Percentiles rank a stretch among this genome's conserved stretches.
These are phyloP conservation scores for Maccullochella peelii DNA, from an alignment of 2,113 vertebrate genomes.

Conservation along the genomic window DNA sequence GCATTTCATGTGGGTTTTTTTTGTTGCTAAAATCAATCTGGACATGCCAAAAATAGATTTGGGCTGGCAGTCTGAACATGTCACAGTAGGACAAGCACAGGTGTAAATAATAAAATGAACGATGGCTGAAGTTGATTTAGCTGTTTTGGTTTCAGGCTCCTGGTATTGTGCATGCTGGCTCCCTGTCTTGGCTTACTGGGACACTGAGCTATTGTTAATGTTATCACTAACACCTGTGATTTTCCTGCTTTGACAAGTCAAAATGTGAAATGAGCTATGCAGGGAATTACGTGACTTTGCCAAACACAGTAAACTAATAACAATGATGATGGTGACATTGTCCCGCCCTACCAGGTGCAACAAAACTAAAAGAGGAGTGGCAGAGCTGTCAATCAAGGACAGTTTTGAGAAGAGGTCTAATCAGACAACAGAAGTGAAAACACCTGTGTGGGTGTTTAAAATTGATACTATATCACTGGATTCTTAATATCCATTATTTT, in stretches of 20 bases:
- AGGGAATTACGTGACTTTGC: not conserved
- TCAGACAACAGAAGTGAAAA: not conserved
- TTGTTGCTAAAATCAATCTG: too few species aligned
- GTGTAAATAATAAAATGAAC: not conserved
- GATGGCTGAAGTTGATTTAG: not conserved
- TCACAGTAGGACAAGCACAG: not conserved
- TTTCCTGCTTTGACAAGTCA: too few species aligned
- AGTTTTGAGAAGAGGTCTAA: not conserved
- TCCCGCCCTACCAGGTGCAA: not conserved
- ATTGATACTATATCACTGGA: not conserved
- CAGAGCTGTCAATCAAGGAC: not conserved
- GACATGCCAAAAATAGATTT: too few species aligned
- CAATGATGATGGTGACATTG: not conserved
- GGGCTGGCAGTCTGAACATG: too few species aligned
- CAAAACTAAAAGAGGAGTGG: not conserved
- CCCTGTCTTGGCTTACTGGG: too few species aligned
- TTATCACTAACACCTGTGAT: too few species aligned
- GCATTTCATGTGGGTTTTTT: too few species aligned
- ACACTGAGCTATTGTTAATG: not conserved
- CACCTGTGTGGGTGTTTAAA: not conserved
- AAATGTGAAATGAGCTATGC: not conserved
- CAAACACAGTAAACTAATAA: not conserved
- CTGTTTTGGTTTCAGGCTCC: not conserved
- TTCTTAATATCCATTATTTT: not conserved
- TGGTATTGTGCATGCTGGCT: too few species aligned